Base-by-base conservation (phyloP, 2,888 invertebrate genomes). In the Zelleria hepariella region DNA sequence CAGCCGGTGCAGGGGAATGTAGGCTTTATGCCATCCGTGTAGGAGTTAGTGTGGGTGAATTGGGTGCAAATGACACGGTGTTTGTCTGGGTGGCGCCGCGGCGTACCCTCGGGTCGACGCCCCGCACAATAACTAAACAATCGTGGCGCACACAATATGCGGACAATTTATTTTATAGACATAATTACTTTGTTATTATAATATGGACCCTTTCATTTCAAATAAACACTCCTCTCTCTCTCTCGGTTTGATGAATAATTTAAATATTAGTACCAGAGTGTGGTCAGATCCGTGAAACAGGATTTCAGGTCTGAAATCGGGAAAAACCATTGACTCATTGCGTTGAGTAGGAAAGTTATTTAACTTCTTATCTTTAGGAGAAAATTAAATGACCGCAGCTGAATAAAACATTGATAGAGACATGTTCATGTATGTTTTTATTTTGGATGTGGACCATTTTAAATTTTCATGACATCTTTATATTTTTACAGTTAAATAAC, bases 41-140 rank as follows among this genome's bases (percentile, higher is more conserved):
- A 54, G n/a, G 25, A 26, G 15, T 5, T 21, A 20, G 21, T 20
- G 27, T 20, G 24, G 15, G 10, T 25, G 25, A 25, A 10, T 24
- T 5, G 23, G 53, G 23, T 25, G 20, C 51, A 20, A 23, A 20
- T 53, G 53, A 25, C 18, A 49, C 18, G n/a, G 20, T n/a, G 7
- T 3, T 49, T 7, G 49, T 20, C 20, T 49, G 49, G 18, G 49
- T n/a, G 49, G 49, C 57, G 57, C 57, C 49, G n/a, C 49, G 23
- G 23, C 53, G 27, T 59, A 49, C 49, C 42, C 55, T 18, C 55
- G 58, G 65, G 65, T 66, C 66, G 61, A 62, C 64, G 67, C 62
- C 62, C 67, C 32, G 15, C 27, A 18, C 57, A 57, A n/a, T n/a
- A n/a, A n/a, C n/a, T n/a, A n/a, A 23, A 57, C 57, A 57, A 47